A percentile compares a stretch with the other conserved stretches of the same genome.
These are phyloP conservation scores for Dendronephthya gigantea DNA, from an alignment of 64 coral and sea anemone genomes.

Conservation along the genomic window DNA sequence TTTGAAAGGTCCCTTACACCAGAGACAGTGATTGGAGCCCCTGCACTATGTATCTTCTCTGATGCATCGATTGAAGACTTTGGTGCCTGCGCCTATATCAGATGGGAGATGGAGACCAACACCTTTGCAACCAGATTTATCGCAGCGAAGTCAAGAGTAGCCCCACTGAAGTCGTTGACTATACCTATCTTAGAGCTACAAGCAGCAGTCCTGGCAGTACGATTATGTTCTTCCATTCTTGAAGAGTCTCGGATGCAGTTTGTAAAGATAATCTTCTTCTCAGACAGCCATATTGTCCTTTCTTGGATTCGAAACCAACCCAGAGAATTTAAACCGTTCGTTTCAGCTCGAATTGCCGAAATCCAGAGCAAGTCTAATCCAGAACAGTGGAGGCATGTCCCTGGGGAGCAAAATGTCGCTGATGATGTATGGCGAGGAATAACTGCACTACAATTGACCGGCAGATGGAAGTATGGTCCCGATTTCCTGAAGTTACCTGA, in stretches of 20 bases:
- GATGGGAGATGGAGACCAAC: not conserved
- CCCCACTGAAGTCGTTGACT: not conserved
- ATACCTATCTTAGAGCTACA: not conserved
- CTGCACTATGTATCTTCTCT: not conserved
- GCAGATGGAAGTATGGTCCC: too few relatives aligned
- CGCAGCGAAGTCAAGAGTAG: not conserved
- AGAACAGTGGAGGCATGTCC: not conserved
- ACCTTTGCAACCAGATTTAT: not conserved
- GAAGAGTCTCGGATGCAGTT: not conserved
- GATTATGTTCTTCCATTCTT: not conserved
- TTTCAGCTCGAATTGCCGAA: not conserved
- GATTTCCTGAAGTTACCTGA: too few relatives aligned
- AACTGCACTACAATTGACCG: too few relatives aligned
- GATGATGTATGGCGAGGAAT: too few relatives aligned
- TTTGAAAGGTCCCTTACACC: not conserved
- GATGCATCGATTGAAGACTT: not conserved
- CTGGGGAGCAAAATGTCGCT: not conserved
- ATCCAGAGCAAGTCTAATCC: not conserved
- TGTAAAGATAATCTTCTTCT: not conserved
- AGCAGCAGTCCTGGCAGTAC: not conserved
- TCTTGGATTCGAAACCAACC: not conserved
- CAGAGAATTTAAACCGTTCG: not conserved
- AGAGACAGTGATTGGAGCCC: not conserved
- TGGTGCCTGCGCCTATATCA: not conserved
- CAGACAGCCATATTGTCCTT: not conserved